phyloP scores from a whole-genome alignment of 2,113 vertebrate species.

The Abramis brama region DNA sequence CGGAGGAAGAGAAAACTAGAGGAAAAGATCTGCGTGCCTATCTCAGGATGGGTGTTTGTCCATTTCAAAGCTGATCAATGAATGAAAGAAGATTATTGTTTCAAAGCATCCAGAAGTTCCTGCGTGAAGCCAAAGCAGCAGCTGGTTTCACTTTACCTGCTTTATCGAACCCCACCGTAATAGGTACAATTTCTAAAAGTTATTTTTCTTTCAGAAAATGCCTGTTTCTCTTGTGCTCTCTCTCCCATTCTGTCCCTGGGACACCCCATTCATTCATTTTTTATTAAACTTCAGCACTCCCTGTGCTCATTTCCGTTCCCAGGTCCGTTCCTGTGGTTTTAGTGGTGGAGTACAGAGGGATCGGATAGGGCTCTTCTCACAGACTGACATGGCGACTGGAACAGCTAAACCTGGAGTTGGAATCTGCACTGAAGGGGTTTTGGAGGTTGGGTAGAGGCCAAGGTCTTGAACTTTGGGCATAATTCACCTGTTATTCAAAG shows the following conservation, averaged over 20 bases:
- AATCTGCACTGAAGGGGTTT: conserved; percentile 20
- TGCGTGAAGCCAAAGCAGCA: conserved; percentile 57
- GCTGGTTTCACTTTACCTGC: conserved; percentile 74
- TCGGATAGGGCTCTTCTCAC: conserved; percentile 72
- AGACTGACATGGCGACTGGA: conserved; percentile 53
- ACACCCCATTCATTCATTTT: conserved; percentile 81
- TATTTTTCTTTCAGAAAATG: conserved; percentile 53
- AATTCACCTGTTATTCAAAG: conserved; percentile 47
- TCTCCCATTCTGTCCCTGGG: conserved; percentile 69
- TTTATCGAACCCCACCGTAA: conserved; percentile 68
- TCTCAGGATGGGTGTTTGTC: conserved; percentile 56
- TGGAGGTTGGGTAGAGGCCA: conserved; percentile 34
- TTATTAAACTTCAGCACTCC: conserved; percentile 82
- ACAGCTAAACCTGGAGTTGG: conserved; percentile 41
- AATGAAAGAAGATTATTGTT: conserved; percentile 59
- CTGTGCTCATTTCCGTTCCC: conserved; percentile 73
- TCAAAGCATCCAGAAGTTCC: conserved; percentile 64
- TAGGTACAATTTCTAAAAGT: conserved; percentile 61
- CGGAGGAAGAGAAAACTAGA: conserved; percentile 66
- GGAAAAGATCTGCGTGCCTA: conserved; percentile 67
- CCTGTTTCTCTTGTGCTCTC: conserved; percentile 16
- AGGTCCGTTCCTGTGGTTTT: conserved; percentile 71
- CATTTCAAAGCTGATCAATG: conserved; percentile 45
- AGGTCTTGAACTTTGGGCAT: conserved; percentile 14
- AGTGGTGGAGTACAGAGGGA: conserved; percentile 69